Conservation (phyloP, 2,888 invertebrate genomes). For the Amblyjoppa proteus region DNA sequence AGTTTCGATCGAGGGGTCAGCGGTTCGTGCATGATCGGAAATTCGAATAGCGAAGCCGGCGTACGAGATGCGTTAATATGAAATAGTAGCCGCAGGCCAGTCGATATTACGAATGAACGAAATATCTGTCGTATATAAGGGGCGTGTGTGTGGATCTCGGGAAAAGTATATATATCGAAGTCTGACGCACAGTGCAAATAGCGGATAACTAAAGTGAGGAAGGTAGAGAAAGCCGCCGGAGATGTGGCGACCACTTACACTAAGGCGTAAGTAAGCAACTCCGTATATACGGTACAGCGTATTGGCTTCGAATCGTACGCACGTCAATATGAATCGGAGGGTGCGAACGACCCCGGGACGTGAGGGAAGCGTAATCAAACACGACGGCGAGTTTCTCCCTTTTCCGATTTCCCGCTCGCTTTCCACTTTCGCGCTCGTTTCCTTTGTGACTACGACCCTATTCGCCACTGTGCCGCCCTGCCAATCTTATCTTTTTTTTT, state of each 20-base stretch:
- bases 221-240: conserved; percentile 44
- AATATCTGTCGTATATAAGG: conserved; percentile 72
- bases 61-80: background rate
- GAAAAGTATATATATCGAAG: conserved; percentile 10
- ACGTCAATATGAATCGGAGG: conserved; percentile 74
- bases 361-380: conserved; percentile 76
- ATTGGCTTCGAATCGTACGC: conserved; percentile 72
- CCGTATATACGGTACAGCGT: conserved; percentile 47
- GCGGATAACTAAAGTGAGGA: conserved; percentile 62
- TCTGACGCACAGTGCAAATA: conserved; percentile 79
- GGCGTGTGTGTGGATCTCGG: conserved; percentile 12
- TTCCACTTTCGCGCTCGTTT: conserved; percentile 58
- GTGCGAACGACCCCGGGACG: conserved; percentile 72
- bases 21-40: conserved; percentile 18
- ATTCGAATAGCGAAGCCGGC: conserved; percentile 14
- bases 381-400: conserved; percentile 71
- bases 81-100: conserved; percentile 29
- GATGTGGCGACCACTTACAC: conserved; percentile 44
- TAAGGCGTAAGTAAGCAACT: conserved; percentile 56
- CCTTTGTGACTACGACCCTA: conserved; percentile 28
- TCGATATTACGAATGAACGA: conserved; percentile 65
- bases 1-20: conserved; percentile 12
- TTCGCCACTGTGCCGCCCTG: conserved; percentile 10
- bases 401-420: conserved; percentile 62
- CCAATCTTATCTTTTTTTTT: conserved; percentile 2